phyloP scores from a whole-genome alignment of 2,113 vertebrate genomes.

The Catharus minimus region DNA sequence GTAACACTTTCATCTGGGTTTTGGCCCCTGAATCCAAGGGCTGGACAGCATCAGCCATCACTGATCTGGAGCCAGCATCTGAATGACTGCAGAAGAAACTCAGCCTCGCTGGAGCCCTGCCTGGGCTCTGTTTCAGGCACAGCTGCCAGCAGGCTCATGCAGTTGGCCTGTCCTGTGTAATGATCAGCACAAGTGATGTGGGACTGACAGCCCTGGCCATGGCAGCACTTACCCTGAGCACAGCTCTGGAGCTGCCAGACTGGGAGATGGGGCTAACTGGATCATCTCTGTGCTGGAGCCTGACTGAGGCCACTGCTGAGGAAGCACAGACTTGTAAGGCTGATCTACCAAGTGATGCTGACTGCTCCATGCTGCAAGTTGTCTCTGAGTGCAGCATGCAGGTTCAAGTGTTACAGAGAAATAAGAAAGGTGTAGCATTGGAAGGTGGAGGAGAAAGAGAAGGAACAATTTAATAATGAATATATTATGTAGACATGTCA shows the following conservation, averaged over 20 bases:
- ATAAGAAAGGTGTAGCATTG: not conserved
- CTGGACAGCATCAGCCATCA: not conserved
- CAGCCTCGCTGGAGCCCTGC: not conserved
- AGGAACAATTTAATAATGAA: constrained; percentile 46
- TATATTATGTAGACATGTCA: constrained; percentile 52
- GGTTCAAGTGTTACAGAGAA: not conserved
- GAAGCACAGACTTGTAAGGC: not conserved
- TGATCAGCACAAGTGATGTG: not conserved
- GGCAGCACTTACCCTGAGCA: not conserved
- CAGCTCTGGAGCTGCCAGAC: not conserved
- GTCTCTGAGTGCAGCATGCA: not conserved
- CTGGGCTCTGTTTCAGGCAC: constrained; percentile 10
- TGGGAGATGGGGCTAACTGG: not conserved
- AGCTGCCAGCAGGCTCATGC: not conserved
- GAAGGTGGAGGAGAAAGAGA: not conserved
- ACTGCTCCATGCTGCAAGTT: not conserved
- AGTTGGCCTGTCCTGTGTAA: not conserved
- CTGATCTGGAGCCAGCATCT: not conserved
- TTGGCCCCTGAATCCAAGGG: not conserved
- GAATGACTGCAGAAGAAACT: not conserved
- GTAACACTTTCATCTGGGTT: not conserved
- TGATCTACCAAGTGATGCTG: not conserved
- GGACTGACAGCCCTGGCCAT: not conserved
- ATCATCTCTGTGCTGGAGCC: not conserved
- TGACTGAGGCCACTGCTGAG: not conserved